Evolutionary conservation across 2,888 invertebrate species (phyloP), one percentile per base, ranked within the genome.

Genomic region (Phrixothrix hirtus): DNA sequence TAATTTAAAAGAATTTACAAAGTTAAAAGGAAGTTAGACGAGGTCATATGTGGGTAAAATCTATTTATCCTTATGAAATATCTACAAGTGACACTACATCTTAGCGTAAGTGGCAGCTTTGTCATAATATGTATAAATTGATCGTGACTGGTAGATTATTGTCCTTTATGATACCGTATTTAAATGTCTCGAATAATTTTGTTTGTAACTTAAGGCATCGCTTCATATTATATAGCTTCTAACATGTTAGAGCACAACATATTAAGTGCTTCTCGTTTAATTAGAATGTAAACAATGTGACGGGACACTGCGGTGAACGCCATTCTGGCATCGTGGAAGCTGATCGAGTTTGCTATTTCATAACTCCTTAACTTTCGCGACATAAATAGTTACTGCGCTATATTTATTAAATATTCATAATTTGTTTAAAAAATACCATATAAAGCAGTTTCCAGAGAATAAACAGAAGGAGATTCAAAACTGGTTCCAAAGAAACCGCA

Each of bases 291-390:
- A 60, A 57, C 61, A 57, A 65, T 64, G 64, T 65, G 65, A 65
- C 60, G 64, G 64, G 62, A 61, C 63, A 59, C 62, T 66, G 66
- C 61, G 64, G 66, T 65, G 50, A 58, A 47, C 61, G 60, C 61
- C 62, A 63, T 64, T 61, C 65, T 60, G 62, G 60, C 64, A 60
- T 57, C 62, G 59, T 58, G 53, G 57, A 59, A 57, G 57, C 61
- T 65, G 65, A 70, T 70, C 63, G 65, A 69, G 66, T 71, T 70
- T 70, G 67, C 61, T 68, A 67, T 68, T 69, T 71, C 68, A 68
- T 65, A 66, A 36, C 26, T 45, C 35, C 45, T 45, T 15, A 37
- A 1, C 37, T 9, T 25, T 37, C 25, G 12, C 17, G 25, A 21
- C 21, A 21, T 5, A 5, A 21, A 21, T 21, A 21, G 21, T n/a